phyloP scores from a whole-genome alignment of 2,888 invertebrate species.

The Merodon equestris region DNA sequence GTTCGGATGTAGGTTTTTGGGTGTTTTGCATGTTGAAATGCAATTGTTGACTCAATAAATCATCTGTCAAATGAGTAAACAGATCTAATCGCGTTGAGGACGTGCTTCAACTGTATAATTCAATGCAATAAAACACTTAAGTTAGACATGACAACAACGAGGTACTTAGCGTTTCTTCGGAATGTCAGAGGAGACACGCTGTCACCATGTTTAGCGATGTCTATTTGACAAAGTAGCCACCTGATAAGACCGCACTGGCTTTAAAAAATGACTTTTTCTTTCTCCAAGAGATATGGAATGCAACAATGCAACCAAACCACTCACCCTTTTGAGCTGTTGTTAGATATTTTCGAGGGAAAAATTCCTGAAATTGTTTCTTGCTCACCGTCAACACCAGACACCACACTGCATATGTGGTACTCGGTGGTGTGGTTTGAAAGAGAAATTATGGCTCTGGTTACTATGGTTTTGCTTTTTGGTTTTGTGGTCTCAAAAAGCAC shows the following conservation, averaged over 20 bases:
- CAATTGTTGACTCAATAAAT: too few species aligned
- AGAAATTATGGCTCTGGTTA: conserved; percentile 10
- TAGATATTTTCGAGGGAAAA: not conserved
- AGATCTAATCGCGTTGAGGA: conserved; percentile 29
- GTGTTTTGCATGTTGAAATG: not conserved
- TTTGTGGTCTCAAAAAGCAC: not conserved
- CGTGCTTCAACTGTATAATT: conserved; percentile 42
- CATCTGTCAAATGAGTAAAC: conserved; percentile 40
- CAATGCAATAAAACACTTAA: not conserved
- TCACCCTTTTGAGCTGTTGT: conserved; percentile 14
- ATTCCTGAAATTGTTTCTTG: conserved; percentile 30
- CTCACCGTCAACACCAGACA: conserved; percentile 1
- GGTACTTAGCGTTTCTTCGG: conserved; percentile 5
- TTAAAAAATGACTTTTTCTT: conserved; percentile 6
- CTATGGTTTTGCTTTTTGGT: not conserved
- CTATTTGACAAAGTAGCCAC: too few species aligned
- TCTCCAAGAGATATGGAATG: conserved; percentile 24
- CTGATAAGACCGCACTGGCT: too few species aligned
- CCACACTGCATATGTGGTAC: conserved; percentile 4
- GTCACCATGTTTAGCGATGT: too few species aligned
- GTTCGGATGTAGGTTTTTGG: too few species aligned
- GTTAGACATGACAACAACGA: conserved; percentile 28
- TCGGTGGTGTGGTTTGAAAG: conserved; percentile 6
- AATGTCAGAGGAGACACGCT: not conserved
- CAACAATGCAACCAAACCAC: not conserved